Conservation (phyloP, 23 tunicate species). For the Phallusia fumigata region DNA sequence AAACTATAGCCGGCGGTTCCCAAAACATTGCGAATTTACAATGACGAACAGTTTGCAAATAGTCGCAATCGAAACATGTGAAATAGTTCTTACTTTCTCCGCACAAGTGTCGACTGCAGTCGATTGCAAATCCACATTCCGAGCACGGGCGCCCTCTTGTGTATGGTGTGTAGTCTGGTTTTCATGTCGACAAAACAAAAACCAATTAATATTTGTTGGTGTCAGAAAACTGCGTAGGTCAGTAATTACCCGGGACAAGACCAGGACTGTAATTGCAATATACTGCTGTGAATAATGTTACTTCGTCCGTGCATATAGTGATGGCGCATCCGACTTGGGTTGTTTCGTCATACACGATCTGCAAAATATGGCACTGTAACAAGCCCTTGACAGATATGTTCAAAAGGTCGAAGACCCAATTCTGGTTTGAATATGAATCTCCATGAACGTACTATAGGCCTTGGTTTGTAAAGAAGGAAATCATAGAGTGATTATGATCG, state of each 20-base stretch:
- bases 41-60: no score
- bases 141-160: not conserved
- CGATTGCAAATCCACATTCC: not conserved
- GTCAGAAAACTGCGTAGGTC: not conserved
- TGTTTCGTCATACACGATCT: not conserved
- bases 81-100: not conserved
- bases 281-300: not conserved
- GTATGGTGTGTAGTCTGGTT: not conserved
- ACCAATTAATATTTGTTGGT: not conserved
- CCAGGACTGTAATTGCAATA: slow-evolving; percentile 2
- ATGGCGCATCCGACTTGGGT: not conserved
- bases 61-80: no score
- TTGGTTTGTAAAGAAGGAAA: no score
- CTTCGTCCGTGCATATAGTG: not conserved
- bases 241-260: not conserved
- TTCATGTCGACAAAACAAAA: not conserved
- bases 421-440: no score
- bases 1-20: no score
- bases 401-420: no score
- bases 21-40: no score
- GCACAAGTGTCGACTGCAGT: not conserved
- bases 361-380: not conserved
- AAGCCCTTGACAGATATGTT: no score
- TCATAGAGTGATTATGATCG: no score
- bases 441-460: no score